Evolutionary conservation across 2,113 vertebrate genomes (phyloP).

Genomic region (Calyptommatus sinebrachiatus): DNA sequence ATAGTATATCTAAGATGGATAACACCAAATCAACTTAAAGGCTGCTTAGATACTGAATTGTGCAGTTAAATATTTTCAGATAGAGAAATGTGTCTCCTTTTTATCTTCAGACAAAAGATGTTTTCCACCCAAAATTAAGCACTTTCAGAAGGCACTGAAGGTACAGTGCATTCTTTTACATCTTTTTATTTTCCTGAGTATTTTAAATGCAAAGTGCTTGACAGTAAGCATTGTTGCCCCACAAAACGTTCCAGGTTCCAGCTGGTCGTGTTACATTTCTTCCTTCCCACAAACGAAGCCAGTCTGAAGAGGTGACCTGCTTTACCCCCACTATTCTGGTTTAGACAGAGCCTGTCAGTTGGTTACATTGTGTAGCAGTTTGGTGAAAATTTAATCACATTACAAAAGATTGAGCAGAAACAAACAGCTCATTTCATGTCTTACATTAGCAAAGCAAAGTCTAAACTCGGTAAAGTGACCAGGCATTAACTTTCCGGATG

Average conservation of each 20-base stretch:
- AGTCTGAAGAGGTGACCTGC: conserved; percentile 32
- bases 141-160: neutral
- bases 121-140: neutral
- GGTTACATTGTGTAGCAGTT: conserved; percentile 39
- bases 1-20: neutral
- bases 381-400: conserved; percentile 49
- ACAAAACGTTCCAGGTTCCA: conserved; percentile 20
- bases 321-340: conserved; percentile 11
- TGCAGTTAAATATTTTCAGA: neutral
- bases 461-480: conserved; percentile 11
- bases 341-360: conserved; percentile 33
- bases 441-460: conserved; percentile 46
- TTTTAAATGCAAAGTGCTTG: neutral
- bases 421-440: conserved; percentile 56
- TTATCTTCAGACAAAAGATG: neutral
- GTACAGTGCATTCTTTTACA: neutral
- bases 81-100: neutral
- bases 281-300: conserved; percentile 8
- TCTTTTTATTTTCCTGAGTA: neutral
- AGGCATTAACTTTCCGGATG: conserved; percentile 32
- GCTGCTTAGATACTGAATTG: neutral
- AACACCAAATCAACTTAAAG: neutral
- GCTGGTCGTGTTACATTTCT: conserved; percentile 3
- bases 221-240: conserved; percentile 8
- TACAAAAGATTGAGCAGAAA: conserved; percentile 43